phyloP scores from a whole-genome alignment of 2,113 vertebrate species.

The Scartelaos histophorus region DNA sequence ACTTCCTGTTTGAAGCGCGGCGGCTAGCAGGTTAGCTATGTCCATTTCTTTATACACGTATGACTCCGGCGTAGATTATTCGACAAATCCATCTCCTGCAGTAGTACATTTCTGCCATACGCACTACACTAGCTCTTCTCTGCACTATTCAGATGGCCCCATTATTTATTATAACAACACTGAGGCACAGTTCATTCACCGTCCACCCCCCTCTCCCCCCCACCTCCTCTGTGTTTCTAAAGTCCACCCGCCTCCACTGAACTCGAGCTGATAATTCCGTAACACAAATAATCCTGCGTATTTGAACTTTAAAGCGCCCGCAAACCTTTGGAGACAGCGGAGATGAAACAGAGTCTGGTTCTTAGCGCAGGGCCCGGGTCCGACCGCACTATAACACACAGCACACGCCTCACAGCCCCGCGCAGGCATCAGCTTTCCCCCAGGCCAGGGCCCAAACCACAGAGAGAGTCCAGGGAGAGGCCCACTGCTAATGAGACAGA shows the following conservation, averaged over 20 bases:
- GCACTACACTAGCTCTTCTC: too few relatives aligned
- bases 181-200: too few relatives aligned
- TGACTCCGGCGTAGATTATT: too few relatives aligned
- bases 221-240: background rate
- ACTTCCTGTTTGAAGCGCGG: too few relatives aligned
- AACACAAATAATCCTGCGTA: background rate
- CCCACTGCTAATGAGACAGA: background rate
- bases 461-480: background rate
- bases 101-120: too few relatives aligned
- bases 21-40: too few relatives aligned
- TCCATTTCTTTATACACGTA: too few relatives aligned
- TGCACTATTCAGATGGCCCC: too few relatives aligned
- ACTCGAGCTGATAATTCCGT: background rate
- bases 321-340: conserved; percentile 54
- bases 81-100: too few relatives aligned
- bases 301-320: conserved; percentile 12
- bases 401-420: conserved; percentile 6
- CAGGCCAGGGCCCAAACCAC: background rate
- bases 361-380: conserved; percentile 64
- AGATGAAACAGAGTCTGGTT: conserved; percentile 59
- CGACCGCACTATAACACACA: conserved; percentile 57
- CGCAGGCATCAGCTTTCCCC: background rate
- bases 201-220: too few relatives aligned
- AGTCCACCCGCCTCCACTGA: background rate
- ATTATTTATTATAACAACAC: too few relatives aligned